These are phyloP conservation scores for Lepidocolaptes lacrymiger DNA, from an alignment of 2,797 vertebrate genomes.

Conservation along the genomic window DNA sequence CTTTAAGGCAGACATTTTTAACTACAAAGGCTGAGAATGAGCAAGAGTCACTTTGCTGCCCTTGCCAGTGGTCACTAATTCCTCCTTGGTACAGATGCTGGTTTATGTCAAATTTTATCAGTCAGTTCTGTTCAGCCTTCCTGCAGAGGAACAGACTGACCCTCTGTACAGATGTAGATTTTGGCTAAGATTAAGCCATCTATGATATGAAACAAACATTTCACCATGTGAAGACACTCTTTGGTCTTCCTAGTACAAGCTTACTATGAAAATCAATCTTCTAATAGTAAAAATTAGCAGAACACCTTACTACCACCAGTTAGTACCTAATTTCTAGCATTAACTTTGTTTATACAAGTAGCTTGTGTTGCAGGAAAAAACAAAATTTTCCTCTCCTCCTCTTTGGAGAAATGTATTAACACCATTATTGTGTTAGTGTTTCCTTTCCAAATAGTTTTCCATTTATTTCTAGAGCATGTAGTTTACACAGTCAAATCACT, in stretches of 20 bases:
- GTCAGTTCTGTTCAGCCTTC: background rate
- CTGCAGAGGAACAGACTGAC: background rate
- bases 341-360: background rate
- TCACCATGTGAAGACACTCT: background rate
- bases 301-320: background rate
- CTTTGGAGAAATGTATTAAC: background rate
- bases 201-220: background rate
- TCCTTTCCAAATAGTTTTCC: background rate
- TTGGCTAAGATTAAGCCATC: background rate
- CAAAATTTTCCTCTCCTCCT: background rate
- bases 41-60: background rate
- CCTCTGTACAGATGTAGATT: background rate
- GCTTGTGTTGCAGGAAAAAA: background rate
- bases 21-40: background rate
- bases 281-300: background rate
- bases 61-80: background rate
- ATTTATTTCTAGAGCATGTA: background rate
- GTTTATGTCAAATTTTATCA: background rate
- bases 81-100: background rate
- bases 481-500: background rate
- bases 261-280: background rate
- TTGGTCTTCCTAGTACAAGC: background rate
- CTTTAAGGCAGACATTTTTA: background rate
- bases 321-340: background rate
- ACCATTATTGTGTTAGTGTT: background rate